phyloP scores from a whole-genome alignment of 2,113 vertebrate genomes.

The Hippopotamus amphibius region DNA sequence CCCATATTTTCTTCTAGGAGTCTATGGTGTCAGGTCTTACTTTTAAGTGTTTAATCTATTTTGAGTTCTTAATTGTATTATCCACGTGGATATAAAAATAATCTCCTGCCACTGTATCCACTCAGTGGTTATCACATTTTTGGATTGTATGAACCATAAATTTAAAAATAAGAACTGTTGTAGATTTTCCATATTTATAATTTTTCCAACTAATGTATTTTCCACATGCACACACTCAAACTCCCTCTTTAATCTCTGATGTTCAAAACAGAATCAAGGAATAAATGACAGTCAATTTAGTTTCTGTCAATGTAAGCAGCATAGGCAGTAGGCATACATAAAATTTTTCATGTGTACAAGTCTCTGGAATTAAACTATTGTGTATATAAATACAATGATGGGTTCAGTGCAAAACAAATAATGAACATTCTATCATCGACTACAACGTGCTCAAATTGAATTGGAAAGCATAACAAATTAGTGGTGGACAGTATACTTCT shows the following conservation, averaged over 20 bases:
- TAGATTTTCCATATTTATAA: not conserved
- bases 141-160: not conserved
- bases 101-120: not conserved
- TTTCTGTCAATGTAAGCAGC: not conserved
- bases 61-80: not conserved
- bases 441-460: not conserved
- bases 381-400: not conserved
- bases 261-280: not conserved
- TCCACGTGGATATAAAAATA: not conserved
- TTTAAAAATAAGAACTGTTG: not conserved
- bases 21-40: not conserved
- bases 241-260: not conserved
- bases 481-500: not conserved
- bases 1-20: not conserved
- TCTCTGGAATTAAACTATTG: not conserved
- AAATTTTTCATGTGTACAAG: not conserved
- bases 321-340: not conserved
- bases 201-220: not conserved
- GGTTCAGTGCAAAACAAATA: not conserved
- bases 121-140: not conserved
- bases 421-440: not conserved
- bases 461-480: not conserved
- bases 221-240: not conserved
- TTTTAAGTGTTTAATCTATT: not conserved
- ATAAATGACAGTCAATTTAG: not conserved